A percentile compares a stretch with the other conserved stretches of the same genome.
phyloP scores from a whole-genome alignment of 2,888 invertebrate genomes.

The Theretra japonica region DNA sequence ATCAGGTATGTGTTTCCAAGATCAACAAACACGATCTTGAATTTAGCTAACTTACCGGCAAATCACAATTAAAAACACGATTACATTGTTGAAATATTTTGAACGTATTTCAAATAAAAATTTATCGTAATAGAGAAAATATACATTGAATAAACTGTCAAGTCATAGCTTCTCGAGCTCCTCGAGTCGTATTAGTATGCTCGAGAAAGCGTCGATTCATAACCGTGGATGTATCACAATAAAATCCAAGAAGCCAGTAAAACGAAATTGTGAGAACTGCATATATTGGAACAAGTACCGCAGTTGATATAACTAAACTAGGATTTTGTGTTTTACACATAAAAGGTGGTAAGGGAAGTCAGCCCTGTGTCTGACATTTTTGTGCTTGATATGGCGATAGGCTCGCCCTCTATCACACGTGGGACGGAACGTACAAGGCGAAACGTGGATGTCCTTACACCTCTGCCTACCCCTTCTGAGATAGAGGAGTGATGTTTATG shows the following conservation, averaged over 20 bases:
- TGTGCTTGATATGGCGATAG: too few relatives aligned
- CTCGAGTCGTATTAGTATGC: conserved; percentile 6
- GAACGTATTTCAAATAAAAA: neutral
- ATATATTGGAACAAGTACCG: neutral
- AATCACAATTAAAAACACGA: too few relatives aligned
- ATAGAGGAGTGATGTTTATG: too few relatives aligned
- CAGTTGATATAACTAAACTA: neutral
- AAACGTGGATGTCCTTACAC: too few relatives aligned
- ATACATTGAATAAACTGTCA: neutral
- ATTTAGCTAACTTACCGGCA: too few relatives aligned
- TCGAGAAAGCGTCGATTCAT: conserved; percentile 1
- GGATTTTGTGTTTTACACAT: neutral
- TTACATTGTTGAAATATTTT: neutral
- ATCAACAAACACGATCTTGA: too few relatives aligned
- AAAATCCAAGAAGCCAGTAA: conserved; percentile 12
- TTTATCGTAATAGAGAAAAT: neutral
- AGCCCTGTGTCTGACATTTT: too few relatives aligned
- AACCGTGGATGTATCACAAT: conserved; percentile 8
- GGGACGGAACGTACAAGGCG: too few relatives aligned
- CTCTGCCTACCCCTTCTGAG: too few relatives aligned
- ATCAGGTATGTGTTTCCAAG: too few relatives aligned
- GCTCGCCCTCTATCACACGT: too few relatives aligned
- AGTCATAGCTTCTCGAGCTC: neutral
- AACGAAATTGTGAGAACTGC: neutral
- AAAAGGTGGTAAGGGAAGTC: neutral